Evolutionary conservation across 2,888 invertebrate species (phyloP), one percentile per base, ranked within the genome.

Genomic region (Cosmopolites sordidus): DNA sequence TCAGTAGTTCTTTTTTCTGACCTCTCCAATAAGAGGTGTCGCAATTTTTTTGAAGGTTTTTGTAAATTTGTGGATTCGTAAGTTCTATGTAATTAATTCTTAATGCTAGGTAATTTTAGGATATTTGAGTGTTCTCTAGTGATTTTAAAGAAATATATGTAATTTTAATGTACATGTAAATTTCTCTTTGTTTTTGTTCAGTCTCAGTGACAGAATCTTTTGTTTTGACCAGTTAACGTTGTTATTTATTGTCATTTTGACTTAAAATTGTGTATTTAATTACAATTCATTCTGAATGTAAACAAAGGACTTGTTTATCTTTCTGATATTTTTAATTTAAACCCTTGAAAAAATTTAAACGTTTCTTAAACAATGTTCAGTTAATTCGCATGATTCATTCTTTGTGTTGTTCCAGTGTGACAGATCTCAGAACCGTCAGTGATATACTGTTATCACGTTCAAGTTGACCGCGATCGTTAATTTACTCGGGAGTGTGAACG

Each of bases 11-110:
- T 56, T 56, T 56, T 27, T 33, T 33, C 11, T 49, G 52, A 49
- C 56, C 56, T 56, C 52, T 52, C 15, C 51, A 56, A 49, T 56
- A 56, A 56, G 38, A 39, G 16, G 29, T 56, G 52, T 56, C 52
- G 56, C 52, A 56, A 56, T 46, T 54, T 53, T n/a, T 54, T 42
- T 15, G 38, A 39, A 49, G 45, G 44, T 51, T 47, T 42, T 37
- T 46, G 16, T 22, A 5, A 27, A n/a, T n/a, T 22, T 22, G 22
- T 5, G 8, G 4, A 22, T 22, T 33, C 33, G 33, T 33, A 33
- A 11, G 5, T 4, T 3, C 11, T 11, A 11, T 33, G 33, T 33
- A 33, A 33, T 33, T 33, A 33, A 33, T 12, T 3, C 3, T n/a
- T 4, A 33, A 33, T n/a, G 33, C 11, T 33, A 11, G 33, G 33